Evolutionary conservation across 2,888 invertebrate genomes (phyloP), one percentile per base, ranked within the genome.

Genomic region (Acanthosepion esculentum): DNA sequence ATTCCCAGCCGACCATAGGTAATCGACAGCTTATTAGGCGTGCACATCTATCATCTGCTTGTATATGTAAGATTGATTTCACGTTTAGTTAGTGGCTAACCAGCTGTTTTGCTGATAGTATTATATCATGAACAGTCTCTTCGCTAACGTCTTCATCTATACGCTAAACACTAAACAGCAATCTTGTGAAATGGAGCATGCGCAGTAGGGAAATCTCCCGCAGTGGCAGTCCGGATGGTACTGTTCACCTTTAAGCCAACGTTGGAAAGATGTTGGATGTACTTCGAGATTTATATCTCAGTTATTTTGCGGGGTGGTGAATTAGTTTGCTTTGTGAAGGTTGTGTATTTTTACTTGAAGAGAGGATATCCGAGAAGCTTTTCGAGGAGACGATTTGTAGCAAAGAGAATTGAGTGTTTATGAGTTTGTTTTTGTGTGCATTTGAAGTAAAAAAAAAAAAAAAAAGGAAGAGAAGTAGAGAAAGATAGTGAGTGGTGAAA

Each of bases 341-440:
- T n/a, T n/a, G 10, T 41, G 78, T n/a, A 3, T 29, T 78, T 29
- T 29, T n/a, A 78, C 78, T 78, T 78, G 78, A 78, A 78, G 78
- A 78, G 78, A 8, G 78, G 78, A 78, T n/a, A 78, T 78, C 78
- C 78, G 78, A 78, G n/a, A 78, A 78, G 78, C 78, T n/a, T 78
- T 29, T n/a, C 18, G 78, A 78, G 78, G 1, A 78, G 78, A 10
- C n/a, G 78, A 78, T 78, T 78, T 41, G 41, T 41, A 41, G 41
- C 2, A 2, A 41, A 23, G 23, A 26, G 23, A 5, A 64, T 64
- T 26, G 26, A 5, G 64, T 26, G 64, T 26, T 23, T 26, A 26
- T 20, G 29, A 50, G 50, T 50, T 1, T 50, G 15, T 50, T 50
- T 41, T 41, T 41, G 41, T 3, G 41, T 41, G 41, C 41, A 41